Conservation (phyloP, 1,140 invertebrate genomes). For the Polypedilum vanderplanki region DNA sequence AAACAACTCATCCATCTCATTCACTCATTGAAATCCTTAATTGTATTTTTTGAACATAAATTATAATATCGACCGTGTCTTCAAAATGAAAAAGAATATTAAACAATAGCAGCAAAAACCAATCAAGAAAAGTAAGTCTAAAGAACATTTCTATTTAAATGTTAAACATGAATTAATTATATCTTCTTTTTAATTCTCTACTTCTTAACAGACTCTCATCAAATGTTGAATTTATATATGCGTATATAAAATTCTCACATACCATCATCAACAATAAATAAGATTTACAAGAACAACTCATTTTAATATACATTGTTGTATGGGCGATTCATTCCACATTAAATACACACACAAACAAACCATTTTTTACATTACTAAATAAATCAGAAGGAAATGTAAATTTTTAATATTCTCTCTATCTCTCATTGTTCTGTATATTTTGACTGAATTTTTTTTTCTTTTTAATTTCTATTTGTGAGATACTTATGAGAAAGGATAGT, state of each 20-base stretch:
- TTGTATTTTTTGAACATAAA: not conserved
- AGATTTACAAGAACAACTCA: too few relatives aligned
- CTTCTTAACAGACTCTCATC: too few relatives aligned
- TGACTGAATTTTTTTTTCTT: not conserved
- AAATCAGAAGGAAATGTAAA: too few relatives aligned
- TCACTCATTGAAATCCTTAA: not conserved
- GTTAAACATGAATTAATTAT: not conserved
- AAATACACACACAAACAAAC: too few relatives aligned
- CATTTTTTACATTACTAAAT: too few relatives aligned
- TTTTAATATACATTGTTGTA: too few relatives aligned
- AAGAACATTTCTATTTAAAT: too few relatives aligned
- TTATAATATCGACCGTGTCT: conserved; percentile 11
- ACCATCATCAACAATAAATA: too few relatives aligned
- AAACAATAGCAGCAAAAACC: not conserved
- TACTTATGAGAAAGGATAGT: not conserved
- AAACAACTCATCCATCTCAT: not conserved
- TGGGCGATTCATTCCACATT: too few relatives aligned
- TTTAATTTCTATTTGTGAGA: not conserved
- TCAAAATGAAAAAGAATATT: conserved; percentile 14
- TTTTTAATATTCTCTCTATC: not conserved
- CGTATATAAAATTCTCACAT: too few relatives aligned
- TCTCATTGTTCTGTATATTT: not conserved
- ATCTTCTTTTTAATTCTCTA: not conserved
- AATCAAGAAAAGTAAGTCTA: not conserved
- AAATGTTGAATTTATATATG: too few relatives aligned